Base-by-base conservation (phyloP, 2,888 invertebrate species). In the Calliopum simillimum region DNA sequence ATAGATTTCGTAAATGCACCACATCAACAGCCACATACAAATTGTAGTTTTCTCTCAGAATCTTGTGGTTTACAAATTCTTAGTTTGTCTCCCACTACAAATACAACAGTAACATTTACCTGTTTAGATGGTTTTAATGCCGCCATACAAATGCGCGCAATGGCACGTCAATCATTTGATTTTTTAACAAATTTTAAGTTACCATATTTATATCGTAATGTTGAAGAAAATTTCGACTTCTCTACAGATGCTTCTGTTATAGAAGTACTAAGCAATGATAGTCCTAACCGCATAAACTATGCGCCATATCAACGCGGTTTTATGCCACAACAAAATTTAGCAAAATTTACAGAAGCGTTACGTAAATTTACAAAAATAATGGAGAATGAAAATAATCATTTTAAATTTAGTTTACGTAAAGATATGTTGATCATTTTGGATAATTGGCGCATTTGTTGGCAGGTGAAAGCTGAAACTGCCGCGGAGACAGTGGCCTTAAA, bases 361-460 rank as follows among this genome's bases (percentile, higher is more conserved):
- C 85, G 86, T 70, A 81, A 83, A 69, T 83, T 90, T 55, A 87
- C 88, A 2, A 84, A 83, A 23, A 87, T 87, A 74, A 86, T 90
- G 63, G 84, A 87, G 59, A 80, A 87, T 12, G 78, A 85, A 1
- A 79, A 80, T 1, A 87, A 88, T 74, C 88, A 89, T 76, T 89
- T 89, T 88, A 83, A 84, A 77, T 85, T 91, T 58, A 88, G 89
- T 82, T 82, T 91, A 8, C 80, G 81, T 63, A 91, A 93, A 75
- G 93, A 93, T 25, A 88, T 88, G 3, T 89, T 93, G 2, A 82
- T 93, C 76, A 89, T 91, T 70, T 88, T 93, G 76, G 92, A 94
- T 81, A 94, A 94, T 85, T 93, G 91, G 88, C 87, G 94, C 71
- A 87, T 93, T 90, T 81, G 87, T 88, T 11, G 93, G 93, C 47